These are phyloP conservation scores for Listronotus oregonensis DNA, from an alignment of 1,140 invertebrate genomes.

Conservation along the genomic window DNA sequence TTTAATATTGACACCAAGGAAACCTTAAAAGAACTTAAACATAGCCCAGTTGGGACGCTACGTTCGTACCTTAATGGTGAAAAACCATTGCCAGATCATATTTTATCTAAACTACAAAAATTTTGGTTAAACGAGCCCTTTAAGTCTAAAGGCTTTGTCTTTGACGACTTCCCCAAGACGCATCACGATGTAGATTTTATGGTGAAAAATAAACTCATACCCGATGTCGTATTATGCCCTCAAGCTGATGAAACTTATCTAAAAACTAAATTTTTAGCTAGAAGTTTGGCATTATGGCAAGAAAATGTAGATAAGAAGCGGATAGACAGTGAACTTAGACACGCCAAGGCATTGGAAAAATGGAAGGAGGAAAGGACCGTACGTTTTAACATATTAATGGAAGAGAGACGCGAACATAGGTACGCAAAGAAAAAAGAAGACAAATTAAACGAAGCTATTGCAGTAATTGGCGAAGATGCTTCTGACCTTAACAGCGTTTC, in stretches of 20 bases:
- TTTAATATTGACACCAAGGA: constrained; percentile 7
- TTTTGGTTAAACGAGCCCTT: constrained; percentile 60
- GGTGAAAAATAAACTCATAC: constrained; percentile 57
- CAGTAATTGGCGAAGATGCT: constrained; percentile 24
- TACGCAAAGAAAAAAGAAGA: constrained; percentile 40
- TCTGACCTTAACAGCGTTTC: constrained; percentile 28
- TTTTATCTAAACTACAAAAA: constrained; percentile 56
- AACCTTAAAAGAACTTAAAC: not conserved
- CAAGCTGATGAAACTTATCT: constrained; percentile 51
- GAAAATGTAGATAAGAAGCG: constrained; percentile 45
- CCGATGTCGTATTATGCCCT: constrained; percentile 62
- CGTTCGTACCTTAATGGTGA: constrained; percentile 56
- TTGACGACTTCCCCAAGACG: constrained; percentile 62
- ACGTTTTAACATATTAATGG: constrained; percentile 46
- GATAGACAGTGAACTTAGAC: constrained; percentile 50
- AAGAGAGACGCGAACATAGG: constrained; percentile 39
- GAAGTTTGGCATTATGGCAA: constrained; percentile 51
- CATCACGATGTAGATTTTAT: constrained; percentile 59
- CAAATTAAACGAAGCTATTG: constrained; percentile 21
- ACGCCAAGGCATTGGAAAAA: constrained; percentile 38
- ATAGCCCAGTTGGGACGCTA: not conserved
- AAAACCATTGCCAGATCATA: constrained; percentile 48
- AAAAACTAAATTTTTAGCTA: constrained; percentile 49
- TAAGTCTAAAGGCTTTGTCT: constrained; percentile 57
- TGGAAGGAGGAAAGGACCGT: constrained; percentile 42